These are phyloP conservation scores for Bombus pascuorum DNA, from an alignment of 1,140 invertebrate species.

Conservation along the genomic window DNA sequence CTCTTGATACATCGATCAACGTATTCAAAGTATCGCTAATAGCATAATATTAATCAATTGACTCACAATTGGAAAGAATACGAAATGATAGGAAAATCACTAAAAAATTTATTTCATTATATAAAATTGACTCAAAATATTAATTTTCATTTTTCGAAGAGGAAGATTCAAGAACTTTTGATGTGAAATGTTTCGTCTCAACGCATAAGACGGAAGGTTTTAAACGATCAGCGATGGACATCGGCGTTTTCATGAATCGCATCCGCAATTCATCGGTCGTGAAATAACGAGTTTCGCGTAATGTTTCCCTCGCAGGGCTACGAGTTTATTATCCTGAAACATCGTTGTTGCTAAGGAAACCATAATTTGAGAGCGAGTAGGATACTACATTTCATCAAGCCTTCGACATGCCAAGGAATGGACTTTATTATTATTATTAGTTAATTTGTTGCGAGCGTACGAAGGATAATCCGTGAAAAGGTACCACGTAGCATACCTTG, in stretches of 20 bases:
- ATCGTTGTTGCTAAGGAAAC: conserved; percentile 28
- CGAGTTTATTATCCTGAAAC: conserved; percentile 36
- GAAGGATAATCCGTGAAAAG: neutral
- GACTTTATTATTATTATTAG: conserved; percentile 40
- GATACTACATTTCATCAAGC: conserved; percentile 15
- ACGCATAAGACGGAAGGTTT: neutral
- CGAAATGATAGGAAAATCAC: neutral
- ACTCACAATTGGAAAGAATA: neutral
- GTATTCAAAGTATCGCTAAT: no score
- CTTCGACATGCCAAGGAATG: conserved; percentile 41
- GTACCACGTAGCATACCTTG: neutral
- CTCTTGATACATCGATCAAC: no score
- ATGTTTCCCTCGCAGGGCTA: neutral
- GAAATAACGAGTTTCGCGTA: conserved; percentile 26
- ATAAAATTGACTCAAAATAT: neutral
- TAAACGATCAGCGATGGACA: no score
- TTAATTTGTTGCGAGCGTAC: neutral
- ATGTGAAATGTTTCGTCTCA: neutral
- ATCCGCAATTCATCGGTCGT: conserved; percentile 14
- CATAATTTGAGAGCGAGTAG: conserved; percentile 35
- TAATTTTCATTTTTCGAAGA: neutral
- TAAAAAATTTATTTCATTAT: neutral
- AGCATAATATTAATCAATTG: neutral
- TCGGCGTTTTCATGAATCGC: neutral
- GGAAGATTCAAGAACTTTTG: neutral